Base-by-base conservation (phyloP, 2,888 invertebrate species). In the Tachina lurida region DNA sequence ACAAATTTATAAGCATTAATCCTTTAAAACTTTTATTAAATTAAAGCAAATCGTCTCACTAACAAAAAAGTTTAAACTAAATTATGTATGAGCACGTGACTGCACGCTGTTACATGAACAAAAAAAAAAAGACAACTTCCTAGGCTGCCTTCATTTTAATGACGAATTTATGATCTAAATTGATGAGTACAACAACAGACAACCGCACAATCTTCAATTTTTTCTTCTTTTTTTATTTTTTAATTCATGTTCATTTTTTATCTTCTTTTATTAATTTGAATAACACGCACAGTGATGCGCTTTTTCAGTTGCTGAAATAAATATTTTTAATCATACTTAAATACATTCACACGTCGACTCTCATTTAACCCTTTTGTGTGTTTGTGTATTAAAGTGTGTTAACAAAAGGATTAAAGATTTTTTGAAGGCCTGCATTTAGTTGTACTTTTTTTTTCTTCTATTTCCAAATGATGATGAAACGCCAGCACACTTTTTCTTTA, bases 81-180 rank as follows among this genome's bases (percentile, higher is more conserved):
- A 76, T 80, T 78, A 49, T 80, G 75, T 76, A 71, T 73, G 65
- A 76, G 63, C 86, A 86, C 86, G 86, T 86, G 86, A 80, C 86
- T 83, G 58, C 71, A 83, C 86, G 83, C 71, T 86, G 86, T 68
- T 86, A 62, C 13, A 54, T 58, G 54, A 31, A 47, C 7, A 8
- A 3, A 52, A 47, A 73, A 47, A 10, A 47, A 47, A 74, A 80
- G 43, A 63, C 52, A 47, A 67, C 62, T 63, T 73, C 17, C 58
- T 31, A 49, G 41, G 52, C 70, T 68, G 84, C 62, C 82, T 41
- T 49, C n/a, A 54, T 78, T 76, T 80, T 83, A 79, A 86, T 83
- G 86, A 86, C 83, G 86, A 83, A 86, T 83, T 86, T 83, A 86
- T 83, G 83, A 83, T 62, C 71, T 73, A 73, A 83, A 83, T 86